phyloP scores from a whole-genome alignment of 92 coral and sea anemone species.

The Meandrina meandrites region DNA sequence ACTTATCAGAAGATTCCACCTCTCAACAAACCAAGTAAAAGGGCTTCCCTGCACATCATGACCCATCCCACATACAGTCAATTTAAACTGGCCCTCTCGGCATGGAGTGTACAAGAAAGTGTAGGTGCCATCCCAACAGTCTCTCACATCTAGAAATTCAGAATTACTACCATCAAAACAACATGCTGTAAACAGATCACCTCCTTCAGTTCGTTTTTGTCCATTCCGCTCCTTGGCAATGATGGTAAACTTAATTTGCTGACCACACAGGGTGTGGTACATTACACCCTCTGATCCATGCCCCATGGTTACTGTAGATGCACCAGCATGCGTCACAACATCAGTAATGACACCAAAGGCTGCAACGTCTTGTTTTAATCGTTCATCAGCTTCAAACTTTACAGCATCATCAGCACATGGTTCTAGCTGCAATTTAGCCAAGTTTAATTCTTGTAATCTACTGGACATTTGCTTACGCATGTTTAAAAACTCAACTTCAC shows the following conservation, averaged over 20 bases:
- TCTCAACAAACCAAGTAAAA: constrained; percentile 1
- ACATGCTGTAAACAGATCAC: background rate
- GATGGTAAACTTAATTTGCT: constrained; percentile 21
- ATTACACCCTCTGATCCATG: constrained; percentile 33
- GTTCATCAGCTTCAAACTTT: background rate
- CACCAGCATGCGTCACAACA: constrained; percentile 5
- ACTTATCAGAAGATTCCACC: background rate
- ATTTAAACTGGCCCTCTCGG: background rate
- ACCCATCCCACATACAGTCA: constrained; percentile 32
- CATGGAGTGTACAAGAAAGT: constrained; percentile 24
- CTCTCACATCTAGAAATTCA: background rate
- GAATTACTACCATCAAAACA: background rate
- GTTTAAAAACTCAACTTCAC: constrained; percentile 43
- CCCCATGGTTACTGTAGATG: constrained; percentile 34
- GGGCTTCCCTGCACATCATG: constrained; percentile 14
- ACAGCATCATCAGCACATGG: background rate
- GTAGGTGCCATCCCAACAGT: constrained; percentile 36
- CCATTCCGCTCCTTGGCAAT: constrained; percentile 5
- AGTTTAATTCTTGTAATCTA: constrained; percentile 34
- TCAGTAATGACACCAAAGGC: constrained; percentile 2
- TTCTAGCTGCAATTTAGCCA: constrained; percentile 1
- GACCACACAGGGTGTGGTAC: constrained; percentile 36
- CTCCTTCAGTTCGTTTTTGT: background rate
- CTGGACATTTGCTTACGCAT: constrained; percentile 45
- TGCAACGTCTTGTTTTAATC: background rate